These are phyloP conservation scores for Chelonia mydas DNA, from an alignment of 2,797 vertebrate species.

Conservation along the genomic window DNA sequence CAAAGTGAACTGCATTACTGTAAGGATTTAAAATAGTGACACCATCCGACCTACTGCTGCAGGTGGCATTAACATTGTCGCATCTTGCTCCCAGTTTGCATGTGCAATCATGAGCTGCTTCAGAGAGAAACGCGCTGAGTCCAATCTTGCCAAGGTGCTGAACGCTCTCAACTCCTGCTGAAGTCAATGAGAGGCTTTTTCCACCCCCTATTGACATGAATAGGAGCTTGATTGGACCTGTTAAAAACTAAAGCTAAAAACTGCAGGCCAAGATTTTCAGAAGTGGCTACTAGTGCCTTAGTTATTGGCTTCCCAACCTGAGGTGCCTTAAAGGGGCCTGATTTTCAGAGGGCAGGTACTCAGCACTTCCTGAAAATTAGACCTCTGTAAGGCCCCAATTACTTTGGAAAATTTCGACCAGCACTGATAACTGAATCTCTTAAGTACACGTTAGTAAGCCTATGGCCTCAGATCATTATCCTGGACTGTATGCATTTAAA, in stretches of 20 bases:
- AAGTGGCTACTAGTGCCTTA: neutral
- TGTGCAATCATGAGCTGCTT: neutral
- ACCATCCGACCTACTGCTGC: accelerated
- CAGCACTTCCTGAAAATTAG: neutral
- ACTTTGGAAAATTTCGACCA: neutral
- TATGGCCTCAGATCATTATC: neutral
- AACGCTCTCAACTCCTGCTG: neutral
- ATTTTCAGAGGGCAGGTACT: neutral
- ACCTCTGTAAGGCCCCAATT: neutral
- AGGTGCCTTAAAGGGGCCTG: neutral
- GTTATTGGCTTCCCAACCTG: neutral
- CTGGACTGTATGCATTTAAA: neutral
- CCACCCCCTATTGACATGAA: neutral
- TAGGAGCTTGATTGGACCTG: neutral
- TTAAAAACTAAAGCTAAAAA: neutral
- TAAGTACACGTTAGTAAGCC: accelerated
- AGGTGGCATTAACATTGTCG: neutral
- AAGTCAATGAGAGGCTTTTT: neutral
- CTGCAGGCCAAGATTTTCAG: neutral
- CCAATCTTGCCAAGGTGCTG: neutral
- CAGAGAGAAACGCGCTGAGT: neutral
- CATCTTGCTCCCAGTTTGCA: neutral
- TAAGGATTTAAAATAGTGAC: neutral
- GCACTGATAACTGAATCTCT: neutral
- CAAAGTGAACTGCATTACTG: neutral